phyloP scores from a whole-genome alignment of 1,140 invertebrate species.

The Trissolcus basalis region DNA sequence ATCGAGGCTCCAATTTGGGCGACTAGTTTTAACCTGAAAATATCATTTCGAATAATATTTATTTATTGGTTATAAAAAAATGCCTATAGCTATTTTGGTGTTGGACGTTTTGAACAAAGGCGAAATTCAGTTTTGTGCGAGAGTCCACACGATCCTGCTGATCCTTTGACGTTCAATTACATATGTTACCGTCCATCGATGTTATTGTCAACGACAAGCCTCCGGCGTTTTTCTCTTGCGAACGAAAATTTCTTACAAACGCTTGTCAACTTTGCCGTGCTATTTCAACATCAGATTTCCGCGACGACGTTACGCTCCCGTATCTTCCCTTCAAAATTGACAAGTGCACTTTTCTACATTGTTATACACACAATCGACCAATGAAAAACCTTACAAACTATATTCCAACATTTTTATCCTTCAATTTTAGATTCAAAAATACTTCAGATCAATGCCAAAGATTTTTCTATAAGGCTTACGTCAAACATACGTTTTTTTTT shows the following conservation, averaged over 20 bases:
- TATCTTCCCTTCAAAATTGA: slow-evolving; percentile 28
- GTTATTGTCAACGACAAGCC: slow-evolving; percentile 38
- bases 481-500: too few species aligned
- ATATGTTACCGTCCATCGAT: slow-evolving; percentile 40
- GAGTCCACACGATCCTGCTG: slow-evolving; percentile 5
- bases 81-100: too few species aligned
- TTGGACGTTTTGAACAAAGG: not conserved
- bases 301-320: slow-evolving; percentile 31
- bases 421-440: too few species aligned
- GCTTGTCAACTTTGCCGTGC: slow-evolving; percentile 27
- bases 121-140: slow-evolving; percentile 20
- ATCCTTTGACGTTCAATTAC: slow-evolving; percentile 44
- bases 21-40: too few species aligned
- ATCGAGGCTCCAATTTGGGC: too few species aligned
- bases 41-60: too few species aligned
- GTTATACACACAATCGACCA: slow-evolving; percentile 30
- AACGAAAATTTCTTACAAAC: slow-evolving; percentile 43
- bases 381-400: slow-evolving; percentile 14
- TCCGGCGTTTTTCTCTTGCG: slow-evolving; percentile 13
- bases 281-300: slow-evolving; percentile 41
- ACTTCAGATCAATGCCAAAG: too few species aligned
- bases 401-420: too few species aligned
- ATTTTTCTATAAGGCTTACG: too few species aligned
- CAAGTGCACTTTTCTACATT: slow-evolving; percentile 39
- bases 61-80: too few species aligned